phyloP scores from a whole-genome alignment of 2,888 invertebrate species.

The Xestia sexstrigata region DNA sequence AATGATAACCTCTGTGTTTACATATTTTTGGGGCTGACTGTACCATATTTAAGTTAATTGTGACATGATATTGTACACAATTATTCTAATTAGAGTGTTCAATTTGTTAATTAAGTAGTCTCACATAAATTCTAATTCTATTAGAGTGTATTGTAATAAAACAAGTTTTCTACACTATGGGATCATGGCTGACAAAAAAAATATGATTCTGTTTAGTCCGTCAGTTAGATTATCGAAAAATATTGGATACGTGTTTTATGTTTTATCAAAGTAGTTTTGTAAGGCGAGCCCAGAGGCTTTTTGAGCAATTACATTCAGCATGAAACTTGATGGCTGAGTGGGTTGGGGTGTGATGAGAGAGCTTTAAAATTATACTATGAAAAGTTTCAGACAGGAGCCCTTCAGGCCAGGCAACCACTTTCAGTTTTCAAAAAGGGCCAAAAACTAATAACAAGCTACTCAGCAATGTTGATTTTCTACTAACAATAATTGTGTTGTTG shows the following conservation, averaged over 20 bases:
- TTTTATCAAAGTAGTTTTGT: too few species aligned
- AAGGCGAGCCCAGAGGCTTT: neutral
- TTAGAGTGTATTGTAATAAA: constrained; percentile 1
- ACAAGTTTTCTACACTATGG: constrained; percentile 1
- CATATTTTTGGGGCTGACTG: too few species aligned
- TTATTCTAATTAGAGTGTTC: neutral
- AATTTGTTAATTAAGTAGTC: constrained; percentile 3
- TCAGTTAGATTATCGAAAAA: too few species aligned
- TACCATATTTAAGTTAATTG: neutral
- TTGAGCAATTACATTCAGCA: neutral
- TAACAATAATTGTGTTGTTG: neutral
- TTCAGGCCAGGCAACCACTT: neutral
- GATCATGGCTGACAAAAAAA: too few species aligned
- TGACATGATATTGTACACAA: neutral
- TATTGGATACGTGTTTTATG: too few species aligned
- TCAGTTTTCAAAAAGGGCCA: neutral
- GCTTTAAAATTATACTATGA: neutral
- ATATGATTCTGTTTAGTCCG: too few species aligned
- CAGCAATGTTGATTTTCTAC: neutral
- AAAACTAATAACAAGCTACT: neutral
- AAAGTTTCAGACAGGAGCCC: neutral
- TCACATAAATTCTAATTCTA: neutral
- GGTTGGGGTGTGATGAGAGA: neutral
- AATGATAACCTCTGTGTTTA: too few species aligned
- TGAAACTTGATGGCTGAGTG: neutral